phyloP scores from a whole-genome alignment of 2,888 invertebrate genomes.

The Ectemnius continuus region DNA sequence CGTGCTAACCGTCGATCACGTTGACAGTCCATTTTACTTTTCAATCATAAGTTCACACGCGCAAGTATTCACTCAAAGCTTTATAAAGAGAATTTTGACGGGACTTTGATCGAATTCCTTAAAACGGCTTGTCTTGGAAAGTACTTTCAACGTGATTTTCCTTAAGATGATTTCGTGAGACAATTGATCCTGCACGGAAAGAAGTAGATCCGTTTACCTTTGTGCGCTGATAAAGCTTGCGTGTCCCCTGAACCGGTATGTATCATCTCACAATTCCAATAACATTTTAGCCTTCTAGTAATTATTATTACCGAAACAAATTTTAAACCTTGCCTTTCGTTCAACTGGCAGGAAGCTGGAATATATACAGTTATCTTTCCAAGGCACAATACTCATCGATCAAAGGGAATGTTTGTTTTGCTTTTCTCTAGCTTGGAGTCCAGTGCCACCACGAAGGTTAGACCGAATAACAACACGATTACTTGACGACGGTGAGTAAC shows the following conservation, averaged over 20 bases:
- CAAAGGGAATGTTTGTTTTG: slow-evolving; percentile 54
- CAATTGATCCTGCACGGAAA: not conserved
- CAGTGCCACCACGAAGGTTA: slow-evolving; percentile 44
- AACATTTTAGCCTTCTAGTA: too few relatives aligned
- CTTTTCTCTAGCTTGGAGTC: slow-evolving; percentile 39
- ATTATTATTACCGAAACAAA: too few relatives aligned
- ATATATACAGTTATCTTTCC: slow-evolving; percentile 37
- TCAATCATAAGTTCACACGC: slow-evolving; percentile 10
- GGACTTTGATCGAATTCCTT: not conserved
- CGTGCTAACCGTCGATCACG: slow-evolving; percentile 40
- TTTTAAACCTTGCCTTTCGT: not conserved
- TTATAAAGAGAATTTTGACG: not conserved
- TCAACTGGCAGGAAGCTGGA: slow-evolving; percentile 14
- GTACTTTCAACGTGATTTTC: not conserved
- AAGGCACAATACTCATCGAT: slow-evolving; percentile 45
- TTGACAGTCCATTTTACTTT: slow-evolving; percentile 35
- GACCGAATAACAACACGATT: slow-evolving; percentile 41
- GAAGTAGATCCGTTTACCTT: not conserved
- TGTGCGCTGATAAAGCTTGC: too few relatives aligned
- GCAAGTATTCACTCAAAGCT: slow-evolving; percentile 8
- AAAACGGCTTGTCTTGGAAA: not conserved
- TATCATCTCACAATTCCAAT: too few relatives aligned
- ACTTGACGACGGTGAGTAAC: slow-evolving; percentile 30
- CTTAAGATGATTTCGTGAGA: not conserved
- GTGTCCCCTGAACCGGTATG: too few relatives aligned